Percentiles rank a stretch among this genome's conserved stretches.
Conservation (phyloP, 2,113 vertebrate species). For the Syngnathus scovelli region DNA sequence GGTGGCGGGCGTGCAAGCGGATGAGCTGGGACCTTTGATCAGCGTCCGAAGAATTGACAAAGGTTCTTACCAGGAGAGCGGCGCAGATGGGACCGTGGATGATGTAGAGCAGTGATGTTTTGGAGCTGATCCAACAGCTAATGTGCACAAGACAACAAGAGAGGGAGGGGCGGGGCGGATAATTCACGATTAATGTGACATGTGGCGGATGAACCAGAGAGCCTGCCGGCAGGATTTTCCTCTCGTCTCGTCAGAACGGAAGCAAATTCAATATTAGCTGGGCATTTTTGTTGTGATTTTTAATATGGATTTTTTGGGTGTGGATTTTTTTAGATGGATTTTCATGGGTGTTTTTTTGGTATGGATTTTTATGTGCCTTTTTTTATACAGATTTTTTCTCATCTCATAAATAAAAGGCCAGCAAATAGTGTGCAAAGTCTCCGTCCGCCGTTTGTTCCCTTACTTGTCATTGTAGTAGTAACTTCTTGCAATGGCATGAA, state of each 20-base stretch:
- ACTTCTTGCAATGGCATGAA: constrained; percentile 86
- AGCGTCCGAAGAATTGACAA: not conserved
- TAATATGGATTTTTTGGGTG: not conserved
- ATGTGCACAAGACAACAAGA: constrained; percentile 7
- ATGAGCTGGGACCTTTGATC: no score
- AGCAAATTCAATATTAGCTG: not conserved
- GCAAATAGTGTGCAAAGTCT: no score
- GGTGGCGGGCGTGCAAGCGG: no score
- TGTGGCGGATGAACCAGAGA: constrained; percentile 3
- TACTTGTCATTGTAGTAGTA: constrained; percentile 98
- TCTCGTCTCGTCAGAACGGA: not conserved
- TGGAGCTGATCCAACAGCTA: constrained; percentile 98
- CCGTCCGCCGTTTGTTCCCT: constrained; percentile 33
- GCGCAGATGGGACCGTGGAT: constrained; percentile 97
- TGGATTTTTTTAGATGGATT: no score
- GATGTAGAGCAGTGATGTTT: constrained; percentile 93
- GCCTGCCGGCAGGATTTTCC: constrained; percentile 3
- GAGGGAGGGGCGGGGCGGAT: not conserved
- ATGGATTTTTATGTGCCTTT: no score
- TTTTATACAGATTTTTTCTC: no score
- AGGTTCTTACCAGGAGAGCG: constrained; percentile 81
- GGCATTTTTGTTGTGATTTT: no score
- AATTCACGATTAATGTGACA: constrained; percentile 6
- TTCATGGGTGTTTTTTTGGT: no score
- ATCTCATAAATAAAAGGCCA: no score